phyloP scores from a whole-genome alignment of 2,888 invertebrate genomes.

The Morpho helenor region DNA sequence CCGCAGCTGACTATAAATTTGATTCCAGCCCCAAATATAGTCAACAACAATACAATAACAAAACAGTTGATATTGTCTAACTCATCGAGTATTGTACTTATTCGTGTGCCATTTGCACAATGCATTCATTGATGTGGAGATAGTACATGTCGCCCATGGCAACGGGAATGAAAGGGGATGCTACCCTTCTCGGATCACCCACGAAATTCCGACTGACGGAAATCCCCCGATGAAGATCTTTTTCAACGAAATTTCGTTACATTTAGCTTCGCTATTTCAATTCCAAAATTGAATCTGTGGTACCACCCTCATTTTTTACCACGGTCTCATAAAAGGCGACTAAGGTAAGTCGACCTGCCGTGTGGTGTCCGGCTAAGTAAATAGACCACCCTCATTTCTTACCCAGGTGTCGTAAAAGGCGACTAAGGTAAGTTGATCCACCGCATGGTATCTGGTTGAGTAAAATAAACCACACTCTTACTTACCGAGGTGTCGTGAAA shows the following conservation, averaged over 20 bases:
- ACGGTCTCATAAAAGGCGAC: no score
- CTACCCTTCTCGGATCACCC: slow-evolving; percentile 52
- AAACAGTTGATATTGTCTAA: slow-evolving; percentile 45
- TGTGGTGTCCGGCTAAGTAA: no score
- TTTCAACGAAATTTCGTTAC: slow-evolving; percentile 34
- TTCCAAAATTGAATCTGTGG: background rate
- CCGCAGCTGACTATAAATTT: slow-evolving; percentile 54
- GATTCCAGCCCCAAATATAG: slow-evolving; percentile 51
- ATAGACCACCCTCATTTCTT: no score
- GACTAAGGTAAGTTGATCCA: no score
- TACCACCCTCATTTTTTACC: no score
- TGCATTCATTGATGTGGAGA: slow-evolving; percentile 55
- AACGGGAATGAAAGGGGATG: slow-evolving; percentile 56
- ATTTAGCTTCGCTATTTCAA: background rate
- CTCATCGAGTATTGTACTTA: slow-evolving; percentile 27
- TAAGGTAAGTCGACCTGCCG: no score
- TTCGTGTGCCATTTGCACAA: slow-evolving; percentile 32
- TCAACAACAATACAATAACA: slow-evolving; percentile 56
- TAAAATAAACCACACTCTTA: no score
- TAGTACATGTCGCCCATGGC: slow-evolving; percentile 57
- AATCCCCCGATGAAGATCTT: slow-evolving; percentile 65
- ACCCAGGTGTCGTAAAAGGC: no score
- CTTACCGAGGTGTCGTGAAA: no score
- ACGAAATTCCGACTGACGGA: slow-evolving; percentile 59
- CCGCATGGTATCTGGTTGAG: no score